phyloP scores from a whole-genome alignment of 2,888 invertebrate species.

The Bombyx huttoni region DNA sequence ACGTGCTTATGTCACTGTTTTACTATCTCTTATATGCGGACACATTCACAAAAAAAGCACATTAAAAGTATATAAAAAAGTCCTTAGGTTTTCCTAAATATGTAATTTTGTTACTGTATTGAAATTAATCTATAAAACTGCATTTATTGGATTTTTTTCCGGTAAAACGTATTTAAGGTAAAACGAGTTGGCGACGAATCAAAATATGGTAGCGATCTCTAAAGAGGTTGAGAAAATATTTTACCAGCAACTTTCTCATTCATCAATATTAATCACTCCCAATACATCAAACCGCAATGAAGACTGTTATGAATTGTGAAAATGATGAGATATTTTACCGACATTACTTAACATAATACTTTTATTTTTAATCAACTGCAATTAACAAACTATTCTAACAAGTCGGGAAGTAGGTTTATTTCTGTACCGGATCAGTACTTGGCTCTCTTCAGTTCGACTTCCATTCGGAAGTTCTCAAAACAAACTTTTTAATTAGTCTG shows the following conservation, averaged over 20 bases:
- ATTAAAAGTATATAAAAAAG: neutral
- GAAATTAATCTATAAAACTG: no score
- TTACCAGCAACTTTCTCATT: no score
- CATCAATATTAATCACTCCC: no score
- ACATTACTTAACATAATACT: neutral
- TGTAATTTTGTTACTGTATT: no score
- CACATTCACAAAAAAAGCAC: constrained; percentile 31
- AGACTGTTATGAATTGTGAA: no score
- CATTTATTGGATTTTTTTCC: no score
- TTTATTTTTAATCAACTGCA: constrained; percentile 2
- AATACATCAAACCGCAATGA: no score
- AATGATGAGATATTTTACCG: no score
- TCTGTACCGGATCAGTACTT: constrained; percentile 41
- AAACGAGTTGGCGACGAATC: no score
- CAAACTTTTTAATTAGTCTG: constrained; percentile 73
- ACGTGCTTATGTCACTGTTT: constrained; percentile 54
- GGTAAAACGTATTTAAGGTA: no score
- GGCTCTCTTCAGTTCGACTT: constrained; percentile 49
- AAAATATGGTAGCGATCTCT: no score
- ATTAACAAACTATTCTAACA: constrained; percentile 11
- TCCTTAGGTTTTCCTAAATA: neutral
- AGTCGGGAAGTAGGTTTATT: constrained; percentile 38
- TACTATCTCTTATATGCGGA: constrained; percentile 53
- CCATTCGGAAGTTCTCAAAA: constrained; percentile 46
- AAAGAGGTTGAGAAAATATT: no score